Conservation (phyloP, 2,888 invertebrate genomes). For the Tenthredo mesomela region DNA sequence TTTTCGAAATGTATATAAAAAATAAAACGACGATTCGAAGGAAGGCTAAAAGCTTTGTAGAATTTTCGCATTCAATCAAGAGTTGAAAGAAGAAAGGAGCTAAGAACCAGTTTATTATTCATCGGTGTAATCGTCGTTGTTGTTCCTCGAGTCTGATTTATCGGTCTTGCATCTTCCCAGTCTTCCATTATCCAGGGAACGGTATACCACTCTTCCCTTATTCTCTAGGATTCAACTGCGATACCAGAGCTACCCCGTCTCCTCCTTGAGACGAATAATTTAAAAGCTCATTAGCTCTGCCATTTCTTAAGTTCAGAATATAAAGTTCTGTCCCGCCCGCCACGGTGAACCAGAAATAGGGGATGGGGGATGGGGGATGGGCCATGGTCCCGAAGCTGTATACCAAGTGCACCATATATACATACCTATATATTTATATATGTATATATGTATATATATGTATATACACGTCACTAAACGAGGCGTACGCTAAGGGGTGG, state of each 20-base stretch:
- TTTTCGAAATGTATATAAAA: neutral
- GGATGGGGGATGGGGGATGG: constrained; percentile 5
- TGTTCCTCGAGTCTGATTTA: neutral
- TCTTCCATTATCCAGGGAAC: neutral
- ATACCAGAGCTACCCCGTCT: neutral
- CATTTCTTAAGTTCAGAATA: constrained; percentile 73
- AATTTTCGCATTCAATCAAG: neutral
- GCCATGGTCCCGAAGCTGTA: neutral
- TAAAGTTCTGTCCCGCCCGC: constrained; percentile 61
- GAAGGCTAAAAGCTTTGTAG: neutral
- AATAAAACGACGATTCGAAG: neutral
- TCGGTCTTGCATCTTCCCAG: constrained; percentile 13
- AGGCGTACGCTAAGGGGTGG: constrained; percentile 34
- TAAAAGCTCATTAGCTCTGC: constrained; percentile 75
- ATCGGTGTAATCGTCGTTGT: constrained; percentile 29
- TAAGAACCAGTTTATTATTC: constrained; percentile 32
- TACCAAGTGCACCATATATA: constrained; percentile 58
- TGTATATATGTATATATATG: neutral
- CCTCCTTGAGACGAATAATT: constrained; percentile 69
- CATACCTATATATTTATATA: constrained; percentile 44
- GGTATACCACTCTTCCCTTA: neutral
- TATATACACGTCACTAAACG: constrained; percentile 37
- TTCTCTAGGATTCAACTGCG: constrained; percentile 36
- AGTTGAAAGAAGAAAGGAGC: neutral
- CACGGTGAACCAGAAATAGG: constrained; percentile 31